Conservation (phyloP, 2,888 invertebrate species). For the Cephus spinipes region DNA sequence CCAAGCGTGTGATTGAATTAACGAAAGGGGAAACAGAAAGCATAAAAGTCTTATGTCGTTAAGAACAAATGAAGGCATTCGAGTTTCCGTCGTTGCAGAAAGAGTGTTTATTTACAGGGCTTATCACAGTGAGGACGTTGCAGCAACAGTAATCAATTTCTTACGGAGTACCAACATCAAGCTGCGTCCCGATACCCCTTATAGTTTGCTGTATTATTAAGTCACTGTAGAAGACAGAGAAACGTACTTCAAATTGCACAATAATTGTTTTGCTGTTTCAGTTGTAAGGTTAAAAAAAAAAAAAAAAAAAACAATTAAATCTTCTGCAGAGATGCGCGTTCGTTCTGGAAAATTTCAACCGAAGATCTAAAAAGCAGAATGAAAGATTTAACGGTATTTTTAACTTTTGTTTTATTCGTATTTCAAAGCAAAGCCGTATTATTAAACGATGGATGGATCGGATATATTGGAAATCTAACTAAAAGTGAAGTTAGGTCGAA, state of each 20-base stretch:
- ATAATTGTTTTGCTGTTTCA: not conserved
- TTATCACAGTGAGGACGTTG: not conserved
- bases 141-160: not conserved
- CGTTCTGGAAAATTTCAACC: not conserved
- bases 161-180: not conserved
- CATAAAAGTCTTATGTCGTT: not conserved
- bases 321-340: not conserved
- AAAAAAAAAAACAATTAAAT: not conserved
- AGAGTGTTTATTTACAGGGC: not conserved
- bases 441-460: constrained; percentile 52
- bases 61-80: not conserved
- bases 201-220: not conserved
- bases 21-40: not conserved
- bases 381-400: not conserved
- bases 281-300: not conserved
- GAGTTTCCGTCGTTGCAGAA: not conserved
- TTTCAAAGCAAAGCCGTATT: constrained; percentile 28
- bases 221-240: not conserved
- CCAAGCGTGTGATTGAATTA: no score
- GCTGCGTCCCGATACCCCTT: not conserved
- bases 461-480: constrained; percentile 28
- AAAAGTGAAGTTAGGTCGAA: not conserved
- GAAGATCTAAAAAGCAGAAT: not conserved
- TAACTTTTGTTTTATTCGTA: not conserved
- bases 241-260: not conserved